Conservation (phyloP, 2,888 invertebrate genomes). For the Rhagonycha lutea region DNA sequence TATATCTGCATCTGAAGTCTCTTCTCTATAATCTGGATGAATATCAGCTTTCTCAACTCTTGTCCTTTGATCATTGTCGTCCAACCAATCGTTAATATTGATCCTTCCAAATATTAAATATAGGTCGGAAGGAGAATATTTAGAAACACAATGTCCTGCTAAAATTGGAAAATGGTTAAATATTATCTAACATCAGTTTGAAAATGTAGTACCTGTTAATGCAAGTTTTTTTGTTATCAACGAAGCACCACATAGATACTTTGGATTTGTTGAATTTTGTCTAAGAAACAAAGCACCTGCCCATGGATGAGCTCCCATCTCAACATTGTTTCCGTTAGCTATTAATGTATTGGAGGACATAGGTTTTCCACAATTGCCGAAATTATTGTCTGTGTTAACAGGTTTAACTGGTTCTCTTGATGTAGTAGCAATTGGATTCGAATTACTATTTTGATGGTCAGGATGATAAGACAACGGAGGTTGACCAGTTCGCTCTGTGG, state of each 20-base stretch:
- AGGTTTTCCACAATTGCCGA: constrained; percentile 44
- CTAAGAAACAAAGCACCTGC: constrained; percentile 48
- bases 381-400: constrained; percentile 4
- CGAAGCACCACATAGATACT: constrained; percentile 50
- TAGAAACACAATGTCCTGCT: constrained; percentile 48
- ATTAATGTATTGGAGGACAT: constrained; percentile 45
- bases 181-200: constrained; percentile 39
- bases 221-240: constrained; percentile 48
- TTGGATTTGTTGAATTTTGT: constrained; percentile 44
- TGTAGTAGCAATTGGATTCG: too few species aligned
- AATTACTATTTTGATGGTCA: too few species aligned
- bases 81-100: constrained; percentile 43
- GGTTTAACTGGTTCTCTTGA: too few species aligned
- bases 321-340: constrained; percentile 43
- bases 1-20: constrained; percentile 61
- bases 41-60: neutral
- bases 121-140: neutral
- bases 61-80: constrained; percentile 38
- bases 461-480: too few species aligned
- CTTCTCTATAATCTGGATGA: constrained; percentile 62
- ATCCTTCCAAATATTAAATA: constrained; percentile 45
- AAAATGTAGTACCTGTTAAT: constrained; percentile 46
- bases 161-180: neutral
- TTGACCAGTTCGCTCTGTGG: too few species aligned
- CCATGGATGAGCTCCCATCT: constrained; percentile 51